A percentile compares a stretch with the other conserved stretches of the same genome.
These are phyloP conservation scores for Asteroscopus sphinx DNA, from an alignment of 2,888 invertebrate genomes.

Conservation along the genomic window DNA sequence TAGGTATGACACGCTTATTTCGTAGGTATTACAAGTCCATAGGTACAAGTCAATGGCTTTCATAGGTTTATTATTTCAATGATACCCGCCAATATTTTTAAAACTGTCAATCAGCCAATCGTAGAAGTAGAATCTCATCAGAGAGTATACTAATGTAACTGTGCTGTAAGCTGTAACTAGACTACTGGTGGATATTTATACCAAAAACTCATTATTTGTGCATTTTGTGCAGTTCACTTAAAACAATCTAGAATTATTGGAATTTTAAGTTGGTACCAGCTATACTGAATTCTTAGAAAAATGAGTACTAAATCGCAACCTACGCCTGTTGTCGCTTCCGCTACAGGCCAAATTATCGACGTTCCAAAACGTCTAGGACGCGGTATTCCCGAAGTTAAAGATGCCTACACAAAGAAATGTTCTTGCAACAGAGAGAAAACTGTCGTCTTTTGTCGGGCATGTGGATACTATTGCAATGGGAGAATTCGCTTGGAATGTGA, in stretches of 20 bases:
- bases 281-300: slow-evolving; percentile 4
- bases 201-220: too few relatives aligned
- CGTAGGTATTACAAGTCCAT: too few relatives aligned
- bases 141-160: too few relatives aligned
- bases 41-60: too few relatives aligned
- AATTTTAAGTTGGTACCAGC: background rate
- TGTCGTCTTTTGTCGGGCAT: slow-evolving; percentile 83
- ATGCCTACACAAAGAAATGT: slow-evolving; percentile 74
- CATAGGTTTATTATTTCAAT: too few relatives aligned
- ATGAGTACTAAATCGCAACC: slow-evolving; percentile 61
- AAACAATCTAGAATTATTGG: background rate
- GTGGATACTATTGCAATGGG: slow-evolving; percentile 84
- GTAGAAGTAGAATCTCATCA: too few relatives aligned
- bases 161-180: too few relatives aligned
- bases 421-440: slow-evolving; percentile 80
- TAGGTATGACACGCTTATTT: too few relatives aligned
- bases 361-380: slow-evolving; percentile 74
- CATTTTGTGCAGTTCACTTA: too few relatives aligned
- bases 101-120: background rate
- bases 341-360: slow-evolving; percentile 73
- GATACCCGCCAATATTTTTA: background rate
- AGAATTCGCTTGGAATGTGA: slow-evolving; percentile 82
- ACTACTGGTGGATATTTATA: too few relatives aligned
- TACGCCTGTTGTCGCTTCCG: slow-evolving; percentile 81
- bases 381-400: slow-evolving; percentile 76